Conservation (phyloP, 1,140 invertebrate species). For the Muscidifurax raptorellus region DNA sequence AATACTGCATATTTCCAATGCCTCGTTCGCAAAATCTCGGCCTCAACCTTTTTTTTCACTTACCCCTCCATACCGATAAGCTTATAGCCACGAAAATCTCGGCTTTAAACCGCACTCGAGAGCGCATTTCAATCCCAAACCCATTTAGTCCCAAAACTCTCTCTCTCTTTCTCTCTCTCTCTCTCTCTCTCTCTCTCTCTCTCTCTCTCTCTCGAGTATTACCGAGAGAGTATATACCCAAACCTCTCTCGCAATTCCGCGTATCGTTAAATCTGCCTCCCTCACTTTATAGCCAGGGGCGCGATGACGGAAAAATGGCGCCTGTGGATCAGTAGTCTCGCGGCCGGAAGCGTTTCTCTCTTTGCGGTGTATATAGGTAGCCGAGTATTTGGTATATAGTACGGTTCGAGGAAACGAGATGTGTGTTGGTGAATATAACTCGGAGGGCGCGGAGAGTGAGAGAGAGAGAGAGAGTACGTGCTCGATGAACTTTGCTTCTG, state of each 20-base stretch:
- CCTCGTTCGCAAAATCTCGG: too few relatives aligned
- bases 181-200: too few relatives aligned
- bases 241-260: not conserved
- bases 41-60: too few relatives aligned
- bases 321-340: not conserved
- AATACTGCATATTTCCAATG: too few relatives aligned
- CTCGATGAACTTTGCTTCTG: too few relatives aligned
- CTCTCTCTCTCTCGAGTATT: not conserved
- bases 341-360: not conserved
- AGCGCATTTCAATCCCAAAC: too few relatives aligned
- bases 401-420: not conserved
- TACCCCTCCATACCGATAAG: too few relatives aligned
- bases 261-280: not conserved
- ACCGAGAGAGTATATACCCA: too few relatives aligned
- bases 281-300: conserved; percentile 9
- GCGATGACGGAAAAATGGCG: conserved; percentile 16
- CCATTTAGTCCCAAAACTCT: not conserved
- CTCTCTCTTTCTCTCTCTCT: not conserved
- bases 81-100: too few relatives aligned
- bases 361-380: not conserved
- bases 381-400: not conserved
- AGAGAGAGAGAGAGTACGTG: not conserved
- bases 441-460: too few relatives aligned
- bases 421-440: too few relatives aligned
- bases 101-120: too few relatives aligned